Percentiles rank a stretch among this genome's conserved stretches.
These are phyloP conservation scores for Drosophila diplacantha DNA, from an alignment of 2,888 invertebrate genomes.

Conservation along the genomic window DNA sequence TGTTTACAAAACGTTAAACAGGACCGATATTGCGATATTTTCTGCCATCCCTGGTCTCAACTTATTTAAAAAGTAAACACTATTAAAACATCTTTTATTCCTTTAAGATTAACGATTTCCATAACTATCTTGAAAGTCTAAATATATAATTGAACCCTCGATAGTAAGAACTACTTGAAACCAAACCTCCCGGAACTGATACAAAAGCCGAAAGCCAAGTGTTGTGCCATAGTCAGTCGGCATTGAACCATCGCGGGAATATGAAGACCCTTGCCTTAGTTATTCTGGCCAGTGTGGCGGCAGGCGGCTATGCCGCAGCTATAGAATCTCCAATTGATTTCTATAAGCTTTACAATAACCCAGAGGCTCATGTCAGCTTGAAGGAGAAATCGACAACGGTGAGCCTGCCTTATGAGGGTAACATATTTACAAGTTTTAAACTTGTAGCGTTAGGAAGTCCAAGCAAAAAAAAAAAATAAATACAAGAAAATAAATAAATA, in stretches of 20 bases:
- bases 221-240: constrained; percentile 18
- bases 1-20: neutral
- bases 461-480: too few species aligned
- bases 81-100: neutral
- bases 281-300: constrained; percentile 5
- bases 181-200: constrained; percentile 5
- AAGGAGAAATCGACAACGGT: constrained; percentile 50
- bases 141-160: constrained; percentile 17
- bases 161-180: constrained; percentile 23
- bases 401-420: constrained; percentile 7
- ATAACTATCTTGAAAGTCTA: constrained; percentile 10
- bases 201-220: constrained; percentile 17
- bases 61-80: neutral
- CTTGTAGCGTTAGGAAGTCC: too few species aligned
- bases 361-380: constrained; percentile 48
- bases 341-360: constrained; percentile 52
- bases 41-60: neutral
- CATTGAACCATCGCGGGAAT: constrained; percentile 3
- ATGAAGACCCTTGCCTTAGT: constrained; percentile 15
- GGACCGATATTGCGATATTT: too few species aligned
- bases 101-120: constrained; percentile 6
- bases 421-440: too few species aligned
- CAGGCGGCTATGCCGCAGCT: constrained; percentile 16
- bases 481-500: too few species aligned
- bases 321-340: constrained; percentile 48